phyloP scores from a whole-genome alignment of 2,113 vertebrate genomes.

The Vulpes ferrilata region DNA sequence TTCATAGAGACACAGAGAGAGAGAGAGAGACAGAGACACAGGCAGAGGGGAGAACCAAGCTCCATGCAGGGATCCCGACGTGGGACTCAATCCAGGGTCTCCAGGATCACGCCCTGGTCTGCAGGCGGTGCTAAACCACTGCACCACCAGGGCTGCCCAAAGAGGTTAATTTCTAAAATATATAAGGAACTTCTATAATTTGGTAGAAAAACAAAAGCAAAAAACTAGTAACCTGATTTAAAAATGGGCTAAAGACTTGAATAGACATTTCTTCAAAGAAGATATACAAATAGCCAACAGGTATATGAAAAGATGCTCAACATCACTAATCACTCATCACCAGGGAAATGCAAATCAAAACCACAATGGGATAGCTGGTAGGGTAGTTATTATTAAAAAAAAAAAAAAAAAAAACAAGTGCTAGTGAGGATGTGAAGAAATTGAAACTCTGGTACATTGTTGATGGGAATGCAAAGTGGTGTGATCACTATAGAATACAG shows the following conservation, averaged over 20 bases:
- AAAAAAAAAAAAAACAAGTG: background rate
- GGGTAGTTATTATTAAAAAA: background rate
- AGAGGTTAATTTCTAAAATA: background rate
- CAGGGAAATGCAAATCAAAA: background rate
- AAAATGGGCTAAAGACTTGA: background rate
- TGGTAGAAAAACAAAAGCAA: background rate
- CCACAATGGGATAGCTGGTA: background rate
- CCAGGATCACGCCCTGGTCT: too few species aligned
- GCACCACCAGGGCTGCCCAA: background rate
- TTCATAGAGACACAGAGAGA: too few species aligned
- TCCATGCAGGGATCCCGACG: too few species aligned
- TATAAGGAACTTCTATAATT: background rate
- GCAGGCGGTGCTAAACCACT: too few species aligned
- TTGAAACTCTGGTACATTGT: background rate
- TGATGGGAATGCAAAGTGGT: background rate
- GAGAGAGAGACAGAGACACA: too few species aligned
- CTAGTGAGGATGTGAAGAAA: background rate
- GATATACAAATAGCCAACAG: background rate
- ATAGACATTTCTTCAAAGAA: background rate
- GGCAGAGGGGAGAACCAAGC: too few species aligned
- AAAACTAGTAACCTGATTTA: background rate
- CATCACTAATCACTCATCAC: background rate
- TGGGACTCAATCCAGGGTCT: too few species aligned
- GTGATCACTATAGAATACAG: background rate
- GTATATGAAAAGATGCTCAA: background rate